A percentile compares a stretch with the other conserved stretches of the same genome.
These are phyloP conservation scores for Thripadectes ignobilis DNA, from an alignment of 2,797 vertebrate species.

Conservation along the genomic window DNA sequence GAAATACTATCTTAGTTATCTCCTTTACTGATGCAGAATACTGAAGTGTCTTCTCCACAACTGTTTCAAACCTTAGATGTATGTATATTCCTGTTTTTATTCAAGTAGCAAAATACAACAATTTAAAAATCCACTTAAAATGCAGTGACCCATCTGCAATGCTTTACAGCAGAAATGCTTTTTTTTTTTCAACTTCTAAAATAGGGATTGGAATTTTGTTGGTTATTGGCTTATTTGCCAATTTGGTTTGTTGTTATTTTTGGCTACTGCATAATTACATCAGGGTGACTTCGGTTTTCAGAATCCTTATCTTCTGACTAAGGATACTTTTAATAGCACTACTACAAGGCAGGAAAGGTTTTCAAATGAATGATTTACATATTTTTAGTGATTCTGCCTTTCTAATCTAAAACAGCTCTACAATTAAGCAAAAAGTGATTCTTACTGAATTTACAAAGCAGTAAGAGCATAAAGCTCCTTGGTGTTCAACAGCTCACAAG, in stretches of 20 bases:
- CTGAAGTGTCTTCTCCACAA: background rate
- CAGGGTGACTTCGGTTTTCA: background rate
- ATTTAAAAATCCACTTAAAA: background rate
- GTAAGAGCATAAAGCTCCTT: background rate
- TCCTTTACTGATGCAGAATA: background rate
- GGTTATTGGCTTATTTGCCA: background rate
- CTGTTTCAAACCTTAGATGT: background rate
- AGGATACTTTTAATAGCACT: background rate
- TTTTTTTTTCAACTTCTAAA: background rate
- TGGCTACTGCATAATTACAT: background rate
- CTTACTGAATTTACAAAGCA: slow-evolving; percentile 9
- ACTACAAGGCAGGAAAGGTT: background rate
- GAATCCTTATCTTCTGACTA: background rate
- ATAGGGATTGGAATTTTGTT: background rate
- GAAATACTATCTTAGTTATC: background rate
- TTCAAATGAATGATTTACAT: background rate
- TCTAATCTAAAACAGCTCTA: background rate
- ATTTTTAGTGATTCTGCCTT: background rate
- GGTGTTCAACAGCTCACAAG: background rate
- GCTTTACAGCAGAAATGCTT: background rate
- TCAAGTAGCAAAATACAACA: background rate
- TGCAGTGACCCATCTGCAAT: background rate
- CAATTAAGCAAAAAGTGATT: background rate
- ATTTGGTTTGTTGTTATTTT: background rate
- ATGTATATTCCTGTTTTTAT: background rate